These are phyloP conservation scores for Neoaliturus tenellus DNA, from an alignment of 2,888 invertebrate species.

Conservation along the genomic window DNA sequence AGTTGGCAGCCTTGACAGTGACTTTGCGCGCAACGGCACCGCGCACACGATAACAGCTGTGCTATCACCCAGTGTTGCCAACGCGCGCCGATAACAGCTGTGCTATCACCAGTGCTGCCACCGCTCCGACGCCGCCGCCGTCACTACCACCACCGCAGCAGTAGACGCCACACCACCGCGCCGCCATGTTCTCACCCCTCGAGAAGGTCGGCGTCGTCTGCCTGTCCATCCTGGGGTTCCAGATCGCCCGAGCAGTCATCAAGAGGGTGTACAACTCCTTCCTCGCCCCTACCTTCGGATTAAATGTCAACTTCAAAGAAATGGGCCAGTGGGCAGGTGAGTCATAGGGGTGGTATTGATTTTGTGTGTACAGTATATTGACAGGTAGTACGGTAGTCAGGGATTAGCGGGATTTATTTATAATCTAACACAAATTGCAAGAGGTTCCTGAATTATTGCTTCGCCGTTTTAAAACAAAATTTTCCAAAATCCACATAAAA, in stretches of 20 bases:
- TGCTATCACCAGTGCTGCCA: conserved; percentile 69
- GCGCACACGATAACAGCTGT: conserved; percentile 46
- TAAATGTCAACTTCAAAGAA: conserved; percentile 77
- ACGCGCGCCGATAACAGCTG: neutral
- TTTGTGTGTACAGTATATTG: neutral
- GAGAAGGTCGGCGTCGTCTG: conserved; percentile 75
- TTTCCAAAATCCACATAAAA: no score
- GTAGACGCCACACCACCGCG: conserved; percentile 20
- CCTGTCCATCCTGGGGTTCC: conserved; percentile 71
- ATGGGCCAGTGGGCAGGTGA: conserved; percentile 90
- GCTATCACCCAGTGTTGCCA: conserved; percentile 12
- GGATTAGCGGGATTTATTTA: no score
- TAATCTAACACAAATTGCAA: no score
- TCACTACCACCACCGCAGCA: conserved; percentile 69
- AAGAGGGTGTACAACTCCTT: conserved; percentile 71
- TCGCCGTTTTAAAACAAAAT: no score
- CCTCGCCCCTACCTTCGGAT: conserved; percentile 75
- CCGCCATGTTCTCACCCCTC: conserved; percentile 69
- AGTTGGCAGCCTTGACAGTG: conserved; percentile 39
- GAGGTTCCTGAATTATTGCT: no score
- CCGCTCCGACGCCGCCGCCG: conserved; percentile 12
- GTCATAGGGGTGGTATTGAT: conserved; percentile 69
- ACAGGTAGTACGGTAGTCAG: no score
- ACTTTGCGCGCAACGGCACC: conserved; percentile 47
- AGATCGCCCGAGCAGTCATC: conserved; percentile 75